These are phyloP conservation scores for Eueides isabella DNA, from an alignment of 1,140 invertebrate genomes.

Conservation along the genomic window DNA sequence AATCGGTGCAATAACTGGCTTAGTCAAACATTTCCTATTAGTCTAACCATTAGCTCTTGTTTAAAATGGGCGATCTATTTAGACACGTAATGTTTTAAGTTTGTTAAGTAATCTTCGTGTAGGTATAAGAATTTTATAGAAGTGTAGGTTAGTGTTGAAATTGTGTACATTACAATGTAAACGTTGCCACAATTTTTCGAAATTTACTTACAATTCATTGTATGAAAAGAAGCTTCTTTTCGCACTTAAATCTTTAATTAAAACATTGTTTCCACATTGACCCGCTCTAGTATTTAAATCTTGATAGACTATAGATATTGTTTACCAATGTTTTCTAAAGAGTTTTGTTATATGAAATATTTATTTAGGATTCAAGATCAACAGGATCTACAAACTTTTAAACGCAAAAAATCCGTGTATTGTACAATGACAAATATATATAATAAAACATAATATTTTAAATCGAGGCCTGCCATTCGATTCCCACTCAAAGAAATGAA, in stretches of 20 bases:
- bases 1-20: constrained; percentile 45
- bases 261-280: background rate
- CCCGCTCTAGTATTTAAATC: background rate
- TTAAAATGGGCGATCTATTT: constrained; percentile 6
- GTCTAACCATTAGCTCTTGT: constrained; percentile 15
- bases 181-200: background rate
- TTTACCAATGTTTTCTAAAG: background rate
- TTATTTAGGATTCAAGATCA: too few species aligned
- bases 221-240: background rate
- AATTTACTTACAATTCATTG: constrained; percentile 2
- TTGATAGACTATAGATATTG: background rate
- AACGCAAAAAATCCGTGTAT: too few species aligned
- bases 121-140: background rate
- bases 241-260: background rate
- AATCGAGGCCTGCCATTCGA: too few species aligned
- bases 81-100: constrained; percentile 14
- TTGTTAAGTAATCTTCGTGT: constrained; percentile 11
- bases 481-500: too few species aligned
- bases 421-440: too few species aligned
- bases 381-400: too few species aligned
- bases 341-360: background rate
- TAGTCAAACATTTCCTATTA: constrained; percentile 23
- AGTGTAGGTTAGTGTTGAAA: background rate
- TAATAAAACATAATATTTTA: too few species aligned
- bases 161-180: background rate